Base-by-base conservation (phyloP, 2,888 invertebrate species). In the Leptothorax acervorum region DNA sequence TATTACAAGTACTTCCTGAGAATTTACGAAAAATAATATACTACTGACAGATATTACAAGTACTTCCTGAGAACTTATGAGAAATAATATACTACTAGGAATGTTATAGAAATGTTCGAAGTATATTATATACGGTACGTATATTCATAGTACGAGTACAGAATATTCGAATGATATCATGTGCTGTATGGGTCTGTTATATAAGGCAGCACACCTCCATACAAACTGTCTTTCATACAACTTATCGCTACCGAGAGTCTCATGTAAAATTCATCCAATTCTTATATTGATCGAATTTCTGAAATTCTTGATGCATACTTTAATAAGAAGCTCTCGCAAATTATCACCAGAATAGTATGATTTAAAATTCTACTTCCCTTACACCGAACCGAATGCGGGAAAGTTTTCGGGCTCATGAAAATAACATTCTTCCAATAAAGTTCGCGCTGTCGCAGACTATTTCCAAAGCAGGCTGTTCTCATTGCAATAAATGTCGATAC, bases 241-340 rank as follows among this genome's bases (percentile, higher is more conserved):
- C 83, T 85, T 85, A 87, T 83, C 74, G 23, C 71, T 79, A 75
- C 83, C 85, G 68, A 66, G 39, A 12, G 23, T 28, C 71, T 89
- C 83, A 82, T 83, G 68, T 81, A 70, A 78, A 89, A 86, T 85
- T 88, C 87, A 78, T 83, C 45, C 84, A 68, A 62, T 83, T 83
- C 83, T 73, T 60, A 73, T 73, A 81, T 60, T 73, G 79, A 81
- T 81, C 79, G 74, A 74, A 81, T 81, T 79, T 81, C 74, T 74
- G 48, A 81, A 81, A 81, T 81, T 81, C 79, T 81, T 81, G 79
- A 81, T 60, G 79, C 79, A 81, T 81, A 81, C 79, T 81, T 81
- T 73, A 73, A 81, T 73, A 81, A 81, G 79, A 48, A 73, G 79
- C 79, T 74, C 48, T 31, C 74, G 74, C 79, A 81, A 81, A 81